A percentile compares a stretch with the other conserved stretches of the same genome.
These are phyloP conservation scores for Nothobranchius kuhntae DNA, from an alignment of 2,113 vertebrate species.

Conservation along the genomic window DNA sequence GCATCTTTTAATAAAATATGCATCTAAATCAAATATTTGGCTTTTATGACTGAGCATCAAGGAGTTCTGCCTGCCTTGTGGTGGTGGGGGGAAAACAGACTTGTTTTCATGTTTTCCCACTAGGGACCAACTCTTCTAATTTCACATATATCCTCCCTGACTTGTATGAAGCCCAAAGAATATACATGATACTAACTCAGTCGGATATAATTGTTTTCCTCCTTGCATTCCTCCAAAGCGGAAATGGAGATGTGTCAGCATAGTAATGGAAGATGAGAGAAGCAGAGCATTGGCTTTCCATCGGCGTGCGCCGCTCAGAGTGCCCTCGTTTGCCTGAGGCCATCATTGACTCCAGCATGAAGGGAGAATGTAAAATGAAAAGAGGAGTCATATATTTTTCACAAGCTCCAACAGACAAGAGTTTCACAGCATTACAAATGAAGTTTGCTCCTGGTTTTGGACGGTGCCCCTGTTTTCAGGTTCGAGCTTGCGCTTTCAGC, in stretches of 20 bases:
- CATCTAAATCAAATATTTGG: constrained; percentile 53
- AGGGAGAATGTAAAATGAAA: constrained; percentile 77
- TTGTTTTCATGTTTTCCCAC: constrained; percentile 48
- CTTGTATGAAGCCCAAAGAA: constrained; percentile 27
- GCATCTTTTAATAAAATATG: constrained; percentile 53
- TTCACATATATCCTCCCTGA: constrained; percentile 26
- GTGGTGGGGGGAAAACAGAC: neutral
- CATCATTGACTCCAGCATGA: constrained; percentile 74
- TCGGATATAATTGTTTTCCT: constrained; percentile 64
- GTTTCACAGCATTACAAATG: constrained; percentile 72
- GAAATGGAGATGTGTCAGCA: constrained; percentile 57
- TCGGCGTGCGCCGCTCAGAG: constrained; percentile 43
- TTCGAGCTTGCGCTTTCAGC: constrained; percentile 59
- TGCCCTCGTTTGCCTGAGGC: constrained; percentile 69
- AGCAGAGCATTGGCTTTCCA: constrained; percentile 60
- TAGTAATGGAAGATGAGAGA: constrained; percentile 61
- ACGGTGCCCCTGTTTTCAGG: constrained; percentile 72
- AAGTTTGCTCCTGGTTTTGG: constrained; percentile 57
- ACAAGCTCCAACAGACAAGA: constrained; percentile 74
- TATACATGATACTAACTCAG: constrained; percentile 53
- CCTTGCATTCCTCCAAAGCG: constrained; percentile 39
- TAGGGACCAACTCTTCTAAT: constrained; percentile 42
- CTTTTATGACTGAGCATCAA: constrained; percentile 21
- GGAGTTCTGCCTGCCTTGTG: constrained; percentile 1
- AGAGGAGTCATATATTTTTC: constrained; percentile 78